Evolutionary conservation across 2,113 vertebrate genomes (phyloP).

Genomic region (Callopanchax toddi): DNA sequence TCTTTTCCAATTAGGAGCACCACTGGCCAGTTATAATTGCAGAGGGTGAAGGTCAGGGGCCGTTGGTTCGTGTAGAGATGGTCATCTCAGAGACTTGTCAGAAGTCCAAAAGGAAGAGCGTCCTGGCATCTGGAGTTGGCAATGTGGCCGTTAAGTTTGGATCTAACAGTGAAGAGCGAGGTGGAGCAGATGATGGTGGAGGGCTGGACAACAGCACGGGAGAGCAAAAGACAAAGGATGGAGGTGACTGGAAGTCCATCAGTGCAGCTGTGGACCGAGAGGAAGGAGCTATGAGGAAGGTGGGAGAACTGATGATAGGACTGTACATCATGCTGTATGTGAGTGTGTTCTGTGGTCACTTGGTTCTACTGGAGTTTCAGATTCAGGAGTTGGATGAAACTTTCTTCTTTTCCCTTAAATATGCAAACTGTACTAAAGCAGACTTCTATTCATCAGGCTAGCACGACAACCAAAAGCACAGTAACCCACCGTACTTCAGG

Average conservation of each 20-base stretch:
- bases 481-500: constrained; percentile 71
- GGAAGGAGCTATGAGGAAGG: constrained; percentile 82
- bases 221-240: constrained; percentile 81
- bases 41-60: constrained; percentile 90
- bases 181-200: constrained; percentile 75
- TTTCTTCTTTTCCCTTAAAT: background rate
- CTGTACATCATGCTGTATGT: no score
- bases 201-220: constrained; percentile 80
- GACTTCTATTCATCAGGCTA: constrained; percentile 59
- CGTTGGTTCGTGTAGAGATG: constrained; percentile 91
- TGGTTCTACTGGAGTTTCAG: background rate
- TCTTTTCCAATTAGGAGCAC: constrained; percentile 71
- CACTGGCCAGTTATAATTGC: constrained; percentile 87
- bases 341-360: no score
- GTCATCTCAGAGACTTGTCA: constrained; percentile 93
- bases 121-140: constrained; percentile 89
- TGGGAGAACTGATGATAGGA: constrained; percentile 8
- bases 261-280: constrained; percentile 73
- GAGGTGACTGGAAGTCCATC: constrained; percentile 80
- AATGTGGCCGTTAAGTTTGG: constrained; percentile 88
- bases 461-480: constrained; percentile 81
- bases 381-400: background rate
- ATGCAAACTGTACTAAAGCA: no score
- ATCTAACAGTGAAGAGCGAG: constrained; percentile 73
- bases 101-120: constrained; percentile 94